Evolutionary conservation across 2,888 invertebrate species (phyloP).

Genomic region (Torymus aiolomorphi): DNA sequence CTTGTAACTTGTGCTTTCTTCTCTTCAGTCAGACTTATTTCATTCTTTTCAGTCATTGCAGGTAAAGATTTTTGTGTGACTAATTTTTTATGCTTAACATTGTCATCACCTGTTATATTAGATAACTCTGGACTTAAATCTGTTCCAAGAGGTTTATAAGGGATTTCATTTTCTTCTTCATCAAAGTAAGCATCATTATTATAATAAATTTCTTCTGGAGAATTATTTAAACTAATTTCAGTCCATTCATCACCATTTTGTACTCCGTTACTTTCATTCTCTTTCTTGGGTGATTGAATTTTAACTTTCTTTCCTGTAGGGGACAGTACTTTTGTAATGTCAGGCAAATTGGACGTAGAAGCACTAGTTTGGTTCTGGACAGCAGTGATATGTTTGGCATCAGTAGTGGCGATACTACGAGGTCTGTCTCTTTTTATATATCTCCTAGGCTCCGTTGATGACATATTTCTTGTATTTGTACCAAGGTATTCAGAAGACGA

Average conservation of each 20-base stretch:
- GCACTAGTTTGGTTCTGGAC: constrained; percentile 65
- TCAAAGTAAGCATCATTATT: constrained; percentile 77
- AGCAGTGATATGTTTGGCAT: constrained; percentile 67
- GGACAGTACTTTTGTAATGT: constrained; percentile 64
- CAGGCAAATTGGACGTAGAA: constrained; percentile 69
- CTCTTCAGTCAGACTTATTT: constrained; percentile 66
- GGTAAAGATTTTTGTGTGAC: constrained; percentile 77
- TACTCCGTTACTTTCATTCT: constrained; percentile 56
- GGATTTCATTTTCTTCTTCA: constrained; percentile 74
- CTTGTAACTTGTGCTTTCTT: constrained; percentile 72
- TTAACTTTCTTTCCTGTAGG: constrained; percentile 65
- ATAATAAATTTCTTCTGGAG: constrained; percentile 81
- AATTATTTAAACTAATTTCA: constrained; percentile 84
- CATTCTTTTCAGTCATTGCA: constrained; percentile 70
- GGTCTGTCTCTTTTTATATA: constrained; percentile 73
- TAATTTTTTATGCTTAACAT: constrained; percentile 69
- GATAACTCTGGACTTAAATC: constrained; percentile 69
- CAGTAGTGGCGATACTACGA: constrained; percentile 68
- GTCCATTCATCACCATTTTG: constrained; percentile 82
- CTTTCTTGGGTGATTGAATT: constrained; percentile 62
- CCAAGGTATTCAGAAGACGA: constrained; percentile 70
- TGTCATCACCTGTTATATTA: constrained; percentile 63
- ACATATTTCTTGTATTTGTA: constrained; percentile 69
- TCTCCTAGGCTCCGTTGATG: constrained; percentile 71
- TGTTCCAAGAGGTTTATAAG: constrained; percentile 75